phyloP scores from a whole-genome alignment of 2,888 invertebrate species.

The Hirtodrosophila confusa region DNA sequence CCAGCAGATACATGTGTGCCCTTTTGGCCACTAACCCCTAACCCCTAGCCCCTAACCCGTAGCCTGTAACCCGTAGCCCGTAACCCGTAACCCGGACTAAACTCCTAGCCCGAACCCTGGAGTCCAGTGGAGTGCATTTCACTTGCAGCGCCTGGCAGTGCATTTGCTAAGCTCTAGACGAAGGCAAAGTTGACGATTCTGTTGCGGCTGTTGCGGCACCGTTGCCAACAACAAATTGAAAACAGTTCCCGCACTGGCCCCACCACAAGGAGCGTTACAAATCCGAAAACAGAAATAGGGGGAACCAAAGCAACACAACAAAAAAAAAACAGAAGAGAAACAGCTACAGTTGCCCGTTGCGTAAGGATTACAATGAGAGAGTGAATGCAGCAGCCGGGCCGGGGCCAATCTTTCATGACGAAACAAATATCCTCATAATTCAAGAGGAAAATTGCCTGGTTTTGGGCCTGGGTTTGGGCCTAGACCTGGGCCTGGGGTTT shows the following conservation, averaged over 20 bases:
- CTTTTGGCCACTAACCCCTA: conserved; percentile 7
- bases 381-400: conserved; percentile 44
- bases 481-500: too few relatives aligned
- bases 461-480: too few relatives aligned
- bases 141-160: conserved; percentile 65
- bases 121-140: conserved; percentile 72
- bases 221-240: conserved; percentile 19
- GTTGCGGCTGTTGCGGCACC: conserved; percentile 39
- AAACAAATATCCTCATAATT: conserved; percentile 81
- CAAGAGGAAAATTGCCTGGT: conserved; percentile 77
- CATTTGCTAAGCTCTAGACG: conserved; percentile 78
- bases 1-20: conserved; percentile 42
- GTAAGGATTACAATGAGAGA: conserved; percentile 58
- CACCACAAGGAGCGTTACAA: conserved; percentile 37
- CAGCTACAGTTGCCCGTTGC: conserved; percentile 58
- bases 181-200: conserved; percentile 77
- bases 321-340: conserved; percentile 21
- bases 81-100: background rate
- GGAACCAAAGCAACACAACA: background rate
- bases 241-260: conserved; percentile 7
- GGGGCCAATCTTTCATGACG: conserved; percentile 82
- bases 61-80: background rate
- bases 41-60: background rate
- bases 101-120: conserved; percentile 10
- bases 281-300: conserved; percentile 31